Percentiles rank a stretch among this genome's conserved stretches.
phyloP scores from a whole-genome alignment of 2,888 invertebrate genomes.

The Tenthredo amoena region DNA sequence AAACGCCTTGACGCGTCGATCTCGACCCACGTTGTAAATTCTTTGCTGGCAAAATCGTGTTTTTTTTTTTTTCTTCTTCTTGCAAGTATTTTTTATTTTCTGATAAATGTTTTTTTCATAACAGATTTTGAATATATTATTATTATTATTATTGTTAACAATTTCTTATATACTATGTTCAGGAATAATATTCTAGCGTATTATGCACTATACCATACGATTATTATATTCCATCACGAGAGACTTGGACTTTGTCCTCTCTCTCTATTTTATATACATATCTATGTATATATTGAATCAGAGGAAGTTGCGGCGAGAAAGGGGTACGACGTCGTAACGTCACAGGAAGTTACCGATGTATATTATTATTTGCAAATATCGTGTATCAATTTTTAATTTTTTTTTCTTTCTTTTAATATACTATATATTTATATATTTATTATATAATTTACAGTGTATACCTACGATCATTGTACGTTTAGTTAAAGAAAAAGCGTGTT shows the following conservation, averaged over 20 bases:
- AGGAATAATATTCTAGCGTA: background rate
- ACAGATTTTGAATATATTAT: too few species aligned
- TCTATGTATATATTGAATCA: background rate
- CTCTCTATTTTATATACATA: background rate
- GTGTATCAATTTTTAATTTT: background rate
- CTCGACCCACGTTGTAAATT: background rate
- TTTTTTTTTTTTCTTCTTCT: background rate
- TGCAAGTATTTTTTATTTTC: background rate
- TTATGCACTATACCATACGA: background rate
- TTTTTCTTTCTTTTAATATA: background rate
- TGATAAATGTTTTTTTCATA: background rate
- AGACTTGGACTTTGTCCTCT: background rate
- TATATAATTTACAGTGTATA: too few species aligned
- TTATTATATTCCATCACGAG: background rate
- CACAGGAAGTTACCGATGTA: conserved; percentile 8
- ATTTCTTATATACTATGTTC: background rate
- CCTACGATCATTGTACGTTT: too few species aligned
- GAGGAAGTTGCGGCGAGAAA: conserved; percentile 9
- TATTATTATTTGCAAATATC: background rate
- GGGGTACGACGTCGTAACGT: background rate
- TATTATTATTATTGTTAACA: background rate
- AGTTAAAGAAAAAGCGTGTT: too few species aligned
- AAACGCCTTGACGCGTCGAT: background rate
- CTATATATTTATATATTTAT: background rate
- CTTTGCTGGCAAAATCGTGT: background rate